phyloP scores from a whole-genome alignment of 2,113 vertebrate genomes.

The Ammodytes dubius region DNA sequence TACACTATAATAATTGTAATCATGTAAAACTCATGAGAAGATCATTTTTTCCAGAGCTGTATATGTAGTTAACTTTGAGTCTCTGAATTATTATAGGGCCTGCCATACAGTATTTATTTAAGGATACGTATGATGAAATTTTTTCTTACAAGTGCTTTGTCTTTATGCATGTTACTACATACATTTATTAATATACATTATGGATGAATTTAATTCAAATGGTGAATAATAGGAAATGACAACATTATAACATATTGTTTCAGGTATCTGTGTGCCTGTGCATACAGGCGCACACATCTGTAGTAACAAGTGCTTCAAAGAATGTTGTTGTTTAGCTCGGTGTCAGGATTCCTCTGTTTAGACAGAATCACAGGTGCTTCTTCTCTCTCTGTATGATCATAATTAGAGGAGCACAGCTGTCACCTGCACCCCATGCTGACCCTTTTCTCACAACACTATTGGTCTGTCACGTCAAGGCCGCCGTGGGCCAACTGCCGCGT shows the following conservation, averaged over 20 bases:
- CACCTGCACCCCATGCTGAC: constrained; percentile 35
- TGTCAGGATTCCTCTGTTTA: constrained; percentile 29
- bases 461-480: constrained; percentile 59
- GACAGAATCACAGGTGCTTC: constrained; percentile 53
- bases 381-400: constrained; percentile 48
- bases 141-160: background rate
- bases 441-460: constrained; percentile 52
- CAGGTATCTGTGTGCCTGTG: background rate
- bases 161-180: background rate
- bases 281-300: background rate
- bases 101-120: background rate
- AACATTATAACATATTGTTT: background rate
- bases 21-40: background rate
- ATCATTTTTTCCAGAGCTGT: background rate
- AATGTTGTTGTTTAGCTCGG: background rate
- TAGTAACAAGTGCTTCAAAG: background rate
- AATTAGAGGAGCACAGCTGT: constrained; percentile 74
- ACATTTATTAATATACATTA: background rate
- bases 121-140: background rate
- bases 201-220: constrained; percentile 16
- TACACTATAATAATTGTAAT: background rate
- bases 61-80: background rate
- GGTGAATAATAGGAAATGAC: constrained; percentile 17
- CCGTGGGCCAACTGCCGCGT: constrained; percentile 12
- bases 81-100: background rate